Evolutionary conservation across 2,113 vertebrate genomes (phyloP), one percentile per base, ranked within the genome.

Genomic region (Hucho hucho): DNA sequence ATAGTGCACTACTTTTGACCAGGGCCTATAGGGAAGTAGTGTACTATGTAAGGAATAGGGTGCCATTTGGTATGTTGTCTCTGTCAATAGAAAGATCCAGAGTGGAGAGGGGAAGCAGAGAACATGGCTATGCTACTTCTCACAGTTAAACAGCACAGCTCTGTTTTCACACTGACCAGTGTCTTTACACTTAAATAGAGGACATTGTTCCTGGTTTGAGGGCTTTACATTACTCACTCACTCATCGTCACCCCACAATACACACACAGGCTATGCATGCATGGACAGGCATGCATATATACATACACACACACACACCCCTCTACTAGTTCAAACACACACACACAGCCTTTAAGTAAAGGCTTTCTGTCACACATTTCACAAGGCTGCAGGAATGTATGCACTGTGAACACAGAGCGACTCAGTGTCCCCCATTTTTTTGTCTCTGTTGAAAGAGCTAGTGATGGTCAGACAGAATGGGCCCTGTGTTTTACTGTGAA

Each of bases 141-240:
- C 75, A 79, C 90, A 89, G 79, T 78, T 85, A 90, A 88, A 91
- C 87, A 79, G 65, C 75, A 87, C 4, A 29, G 75, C 47, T 20
- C 32, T 64, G 6, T 73, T 79, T 83, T 86, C 75, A 78, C 86
- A 84, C 77, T 37, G 4, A 24, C 12, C 46, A 3, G n/a, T 28
- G n/a, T 68, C 63, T 76, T 32, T 74, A 69, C 73, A 75, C 75
- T 64, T 76, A 72, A 80, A 75, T 74, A 63, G 75, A 11, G 75
- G 77, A 79, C 79, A 75, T 79, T 86, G 78, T 85, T 76, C 32
- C 46, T 77, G 75, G 71, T 3, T 4, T 28, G 37, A 25, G 73
- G 12, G 64, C 13, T 26, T 66, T 7, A 18, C 26, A 18, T 20
- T 11, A 37, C 65, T 9, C 65, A 37, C 28, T 7, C 64, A 67